Evolutionary conservation across 2,797 vertebrate species (phyloP).

Genomic region (Arctocebus calabarensis): DNA sequence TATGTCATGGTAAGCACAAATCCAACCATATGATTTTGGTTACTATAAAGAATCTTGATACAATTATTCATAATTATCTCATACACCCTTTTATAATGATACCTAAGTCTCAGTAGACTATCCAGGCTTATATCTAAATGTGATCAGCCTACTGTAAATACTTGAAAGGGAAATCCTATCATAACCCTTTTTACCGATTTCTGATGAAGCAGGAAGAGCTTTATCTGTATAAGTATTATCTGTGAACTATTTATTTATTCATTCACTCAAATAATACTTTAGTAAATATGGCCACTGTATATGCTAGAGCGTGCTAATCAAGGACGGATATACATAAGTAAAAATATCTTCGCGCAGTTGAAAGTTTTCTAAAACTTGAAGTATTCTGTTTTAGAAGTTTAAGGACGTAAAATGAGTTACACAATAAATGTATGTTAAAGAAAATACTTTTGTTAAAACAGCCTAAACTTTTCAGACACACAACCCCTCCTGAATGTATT

Average conservation of each 20-base stretch:
- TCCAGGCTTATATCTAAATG: not conserved
- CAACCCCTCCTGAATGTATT: not conserved
- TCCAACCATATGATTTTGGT: not conserved
- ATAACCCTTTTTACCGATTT: not conserved
- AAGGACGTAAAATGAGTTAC: not conserved
- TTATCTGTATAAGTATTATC: conserved; percentile 12
- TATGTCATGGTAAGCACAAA: not conserved
- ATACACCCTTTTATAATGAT: not conserved
- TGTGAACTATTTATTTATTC: not conserved
- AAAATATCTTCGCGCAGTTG: not conserved
- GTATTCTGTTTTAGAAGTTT: not conserved
- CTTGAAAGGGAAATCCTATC: not conserved
- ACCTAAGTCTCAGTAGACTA: not conserved
- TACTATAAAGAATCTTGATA: not conserved
- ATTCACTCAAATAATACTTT: conserved; percentile 27
- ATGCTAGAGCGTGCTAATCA: not conserved
- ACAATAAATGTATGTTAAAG: not conserved
- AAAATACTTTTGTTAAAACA: conserved; percentile 13
- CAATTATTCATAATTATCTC: not conserved
- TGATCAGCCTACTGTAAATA: not conserved
- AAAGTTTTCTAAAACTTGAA: conserved; percentile 16
- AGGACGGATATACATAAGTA: not conserved
- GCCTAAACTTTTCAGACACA: not conserved
- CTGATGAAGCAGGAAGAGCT: conserved; percentile 14
- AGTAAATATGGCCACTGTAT: not conserved